Evolutionary conservation across 2,888 invertebrate species (phyloP).

Genomic region (Cantharis lateralis): DNA sequence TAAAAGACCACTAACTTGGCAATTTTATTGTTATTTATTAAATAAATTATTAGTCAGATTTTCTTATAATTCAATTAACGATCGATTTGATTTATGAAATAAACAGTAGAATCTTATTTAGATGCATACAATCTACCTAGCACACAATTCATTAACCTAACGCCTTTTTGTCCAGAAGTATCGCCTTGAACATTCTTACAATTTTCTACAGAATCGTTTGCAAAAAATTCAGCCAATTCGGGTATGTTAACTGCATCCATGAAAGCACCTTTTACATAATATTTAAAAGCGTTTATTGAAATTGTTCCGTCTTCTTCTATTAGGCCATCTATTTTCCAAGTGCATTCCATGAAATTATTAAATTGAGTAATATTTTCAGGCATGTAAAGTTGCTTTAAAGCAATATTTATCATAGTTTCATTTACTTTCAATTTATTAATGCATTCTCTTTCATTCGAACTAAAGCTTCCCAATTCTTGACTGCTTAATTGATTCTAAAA

Average conservation of each 20-base stretch:
- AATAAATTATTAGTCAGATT: no score
- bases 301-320: slow-evolving; percentile 8
- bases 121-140: slow-evolving; percentile 1
- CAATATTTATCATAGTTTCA: not conserved
- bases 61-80: no score
- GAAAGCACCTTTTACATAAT: slow-evolving; percentile 8
- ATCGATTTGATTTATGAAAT: no score
- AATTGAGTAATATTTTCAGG: slow-evolving; percentile 12
- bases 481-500: not conserved
- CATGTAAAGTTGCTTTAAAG: slow-evolving; percentile 15
- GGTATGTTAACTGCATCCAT: slow-evolving; percentile 8
- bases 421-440: not conserved
- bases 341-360: slow-evolving; percentile 20
- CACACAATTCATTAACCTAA: slow-evolving; percentile 17
- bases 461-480: slow-evolving; percentile 14
- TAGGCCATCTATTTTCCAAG: slow-evolving; percentile 19
- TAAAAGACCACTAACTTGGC: no score
- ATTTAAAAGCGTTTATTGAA: not conserved
- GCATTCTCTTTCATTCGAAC: slow-evolving; percentile 9
- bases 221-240: slow-evolving; percentile 9
- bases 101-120: not conserved
- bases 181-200: slow-evolving; percentile 6
- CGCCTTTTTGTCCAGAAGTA: slow-evolving; percentile 12
- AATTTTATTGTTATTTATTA: no score
- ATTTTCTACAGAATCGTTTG: slow-evolving; percentile 8